phyloP scores from a whole-genome alignment of 2,113 vertebrate genomes.

The Setophaga petechia region DNA sequence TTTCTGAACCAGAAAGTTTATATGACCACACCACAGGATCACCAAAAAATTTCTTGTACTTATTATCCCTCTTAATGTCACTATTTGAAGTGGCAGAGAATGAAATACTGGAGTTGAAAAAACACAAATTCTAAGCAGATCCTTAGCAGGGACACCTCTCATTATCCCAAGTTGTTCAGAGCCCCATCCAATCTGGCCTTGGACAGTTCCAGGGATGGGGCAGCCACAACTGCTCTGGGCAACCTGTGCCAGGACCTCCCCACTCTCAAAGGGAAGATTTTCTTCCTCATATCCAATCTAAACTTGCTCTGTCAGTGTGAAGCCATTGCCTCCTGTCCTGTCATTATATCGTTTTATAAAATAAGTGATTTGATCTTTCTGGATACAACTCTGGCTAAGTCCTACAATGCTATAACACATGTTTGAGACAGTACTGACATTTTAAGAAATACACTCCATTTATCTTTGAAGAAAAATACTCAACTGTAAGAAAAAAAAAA shows the following conservation, averaged over 20 bases:
- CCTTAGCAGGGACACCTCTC: neutral
- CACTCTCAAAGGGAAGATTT: neutral
- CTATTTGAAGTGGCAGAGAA: neutral
- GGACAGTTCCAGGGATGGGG: neutral
- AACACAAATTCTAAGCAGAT: neutral
- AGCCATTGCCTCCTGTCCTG: neutral
- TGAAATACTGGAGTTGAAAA: neutral
- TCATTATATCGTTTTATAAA: neutral
- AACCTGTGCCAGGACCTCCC: accelerated
- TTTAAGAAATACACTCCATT: neutral
- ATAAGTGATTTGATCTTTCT: neutral
- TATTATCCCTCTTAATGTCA: neutral
- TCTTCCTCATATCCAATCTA: neutral
- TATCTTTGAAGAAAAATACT: neutral
- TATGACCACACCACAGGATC: neutral
- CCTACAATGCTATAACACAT: neutral
- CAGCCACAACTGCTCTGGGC: neutral
- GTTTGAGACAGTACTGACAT: neutral
- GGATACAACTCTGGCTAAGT: neutral
- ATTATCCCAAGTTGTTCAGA: neutral
- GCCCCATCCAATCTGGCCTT: neutral
- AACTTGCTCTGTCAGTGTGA: neutral
- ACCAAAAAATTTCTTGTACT: neutral
- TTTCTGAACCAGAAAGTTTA: neutral
- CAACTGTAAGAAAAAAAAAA: neutral